A percentile compares a stretch with the other conserved stretches of the same genome.
phyloP scores from a whole-genome alignment of 2,888 invertebrate species.

The Oscheius sp. region DNA sequence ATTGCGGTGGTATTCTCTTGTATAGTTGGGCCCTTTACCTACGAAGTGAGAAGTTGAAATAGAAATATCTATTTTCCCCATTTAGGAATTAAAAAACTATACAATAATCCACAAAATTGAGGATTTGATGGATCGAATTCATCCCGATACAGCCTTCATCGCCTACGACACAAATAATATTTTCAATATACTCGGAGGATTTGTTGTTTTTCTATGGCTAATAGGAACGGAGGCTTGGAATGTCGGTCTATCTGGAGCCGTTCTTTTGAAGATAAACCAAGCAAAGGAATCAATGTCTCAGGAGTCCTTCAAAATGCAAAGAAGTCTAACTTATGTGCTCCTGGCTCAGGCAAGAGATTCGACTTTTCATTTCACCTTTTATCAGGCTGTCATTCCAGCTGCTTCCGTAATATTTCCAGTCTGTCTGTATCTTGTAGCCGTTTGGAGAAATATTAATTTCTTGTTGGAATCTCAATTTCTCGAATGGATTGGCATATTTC shows the following conservation, averaged over 20 bases:
- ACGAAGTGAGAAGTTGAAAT: not conserved
- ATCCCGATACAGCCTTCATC: not conserved
- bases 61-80: not conserved
- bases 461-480: not conserved
- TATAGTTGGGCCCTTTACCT: too few species aligned
- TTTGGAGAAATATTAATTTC: not conserved
- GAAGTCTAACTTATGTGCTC: not conserved
- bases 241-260: too few species aligned
- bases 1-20: too few species aligned
- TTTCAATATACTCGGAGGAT: too few species aligned
- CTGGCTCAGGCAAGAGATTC: not conserved
- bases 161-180: too few species aligned
- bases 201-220: too few species aligned
- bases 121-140: not conserved
- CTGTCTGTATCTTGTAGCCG: not conserved
- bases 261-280: constrained; percentile 4
- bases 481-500: not conserved
- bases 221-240: too few species aligned
- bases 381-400: not conserved
- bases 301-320: not conserved
- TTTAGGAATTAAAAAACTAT: not conserved
- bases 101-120: not conserved
- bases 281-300: not conserved
- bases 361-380: not conserved
- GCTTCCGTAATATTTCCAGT: not conserved